Conservation (phyloP, 2,113 vertebrate species). For the Thomomys bottae region DNA sequence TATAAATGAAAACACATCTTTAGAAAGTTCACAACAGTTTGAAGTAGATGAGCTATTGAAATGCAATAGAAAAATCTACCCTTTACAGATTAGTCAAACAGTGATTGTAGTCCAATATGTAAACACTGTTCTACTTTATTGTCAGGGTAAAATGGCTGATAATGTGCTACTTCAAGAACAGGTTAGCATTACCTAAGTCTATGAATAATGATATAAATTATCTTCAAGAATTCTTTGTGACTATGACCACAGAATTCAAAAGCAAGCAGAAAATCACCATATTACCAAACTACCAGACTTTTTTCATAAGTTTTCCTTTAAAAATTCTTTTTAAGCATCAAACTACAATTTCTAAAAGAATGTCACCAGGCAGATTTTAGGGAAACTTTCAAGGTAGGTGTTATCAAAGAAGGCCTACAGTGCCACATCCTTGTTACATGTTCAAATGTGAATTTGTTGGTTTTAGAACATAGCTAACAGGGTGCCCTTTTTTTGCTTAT, state of each 20-base stretch:
- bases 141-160: conserved; percentile 83
- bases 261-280: conserved; percentile 70
- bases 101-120: conserved; percentile 80
- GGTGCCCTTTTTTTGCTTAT: neutral
- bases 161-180: conserved; percentile 82
- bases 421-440: conserved; percentile 5
- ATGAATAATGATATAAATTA: conserved; percentile 82
- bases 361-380: conserved; percentile 24
- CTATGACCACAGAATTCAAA: conserved; percentile 76
- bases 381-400: conserved; percentile 61
- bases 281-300: conserved; percentile 74
- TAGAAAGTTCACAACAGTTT: conserved; percentile 85
- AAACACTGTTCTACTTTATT: conserved; percentile 84
- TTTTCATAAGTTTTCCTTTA: conserved; percentile 52
- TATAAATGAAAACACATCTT: conserved; percentile 84
- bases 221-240: conserved; percentile 78
- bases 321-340: conserved; percentile 42
- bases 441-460: conserved; percentile 44
- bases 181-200: conserved; percentile 78
- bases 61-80: conserved; percentile 83
- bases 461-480: neutral
- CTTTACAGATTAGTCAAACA: conserved; percentile 83
- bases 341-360: conserved; percentile 39
- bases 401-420: conserved; percentile 48
- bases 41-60: conserved; percentile 85